These are phyloP conservation scores for Pomatostomus ruficeps DNA, from an alignment of 2,113 vertebrate genomes.

Conservation along the genomic window DNA sequence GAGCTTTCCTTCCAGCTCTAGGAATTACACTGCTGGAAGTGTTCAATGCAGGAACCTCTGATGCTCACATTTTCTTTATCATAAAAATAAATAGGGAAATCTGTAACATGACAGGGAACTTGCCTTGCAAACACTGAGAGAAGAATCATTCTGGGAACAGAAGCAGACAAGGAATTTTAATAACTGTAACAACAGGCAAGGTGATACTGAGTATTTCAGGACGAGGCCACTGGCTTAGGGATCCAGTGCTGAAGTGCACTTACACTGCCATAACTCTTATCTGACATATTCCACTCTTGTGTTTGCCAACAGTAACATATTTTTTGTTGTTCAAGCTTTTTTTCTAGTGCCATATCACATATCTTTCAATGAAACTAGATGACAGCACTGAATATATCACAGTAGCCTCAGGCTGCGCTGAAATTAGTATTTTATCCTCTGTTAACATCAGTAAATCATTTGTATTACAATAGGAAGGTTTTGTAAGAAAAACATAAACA, in stretches of 20 bases:
- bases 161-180: not conserved
- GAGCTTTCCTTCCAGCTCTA: not conserved
- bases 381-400: not conserved
- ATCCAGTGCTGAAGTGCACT: not conserved
- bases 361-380: not conserved
- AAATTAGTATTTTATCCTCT: constrained; percentile 8
- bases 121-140: not conserved
- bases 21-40: not conserved
- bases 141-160: not conserved
- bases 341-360: not conserved
- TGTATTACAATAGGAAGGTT: not conserved
- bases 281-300: not conserved
- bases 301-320: not conserved
- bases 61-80: not conserved
- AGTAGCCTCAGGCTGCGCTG: not conserved
- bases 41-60: not conserved
- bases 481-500: not conserved
- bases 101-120: not conserved
- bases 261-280: not conserved
- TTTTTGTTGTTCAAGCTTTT: not conserved
- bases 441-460: not conserved
- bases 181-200: not conserved
- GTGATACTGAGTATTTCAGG: not conserved
- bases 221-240: not conserved
- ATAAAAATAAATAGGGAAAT: not conserved